phyloP scores from a whole-genome alignment of 2,888 invertebrate species.

The Seira ritae region DNA sequence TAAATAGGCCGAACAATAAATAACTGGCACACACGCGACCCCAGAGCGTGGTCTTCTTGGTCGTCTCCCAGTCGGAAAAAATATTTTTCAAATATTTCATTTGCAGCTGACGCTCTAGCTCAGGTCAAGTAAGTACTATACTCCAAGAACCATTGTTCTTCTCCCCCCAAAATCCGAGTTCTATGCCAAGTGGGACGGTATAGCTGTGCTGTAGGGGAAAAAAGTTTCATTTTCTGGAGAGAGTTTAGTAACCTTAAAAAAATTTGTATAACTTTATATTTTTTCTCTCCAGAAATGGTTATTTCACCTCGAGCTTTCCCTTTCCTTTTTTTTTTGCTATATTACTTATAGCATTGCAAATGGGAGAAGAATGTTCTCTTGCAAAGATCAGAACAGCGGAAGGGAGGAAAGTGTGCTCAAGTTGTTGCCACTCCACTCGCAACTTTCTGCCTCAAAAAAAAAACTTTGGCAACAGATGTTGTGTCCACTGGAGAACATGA shows the following conservation, averaged over 20 bases:
- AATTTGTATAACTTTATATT: neutral
- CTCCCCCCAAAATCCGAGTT: neutral
- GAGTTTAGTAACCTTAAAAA: neutral
- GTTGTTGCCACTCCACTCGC: no score
- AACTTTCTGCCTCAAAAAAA: no score
- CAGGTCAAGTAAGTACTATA: neutral
- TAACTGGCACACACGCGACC: neutral
- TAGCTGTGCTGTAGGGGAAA: neutral
- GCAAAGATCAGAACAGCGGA: no score
- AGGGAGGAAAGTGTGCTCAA: no score
- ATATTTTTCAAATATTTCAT: constrained; percentile 33
- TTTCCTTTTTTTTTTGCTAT: no score
- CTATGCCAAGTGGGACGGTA: neutral
- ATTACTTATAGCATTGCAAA: no score
- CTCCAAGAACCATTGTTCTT: neutral
- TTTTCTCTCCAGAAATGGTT: no score
- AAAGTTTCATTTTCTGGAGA: neutral
- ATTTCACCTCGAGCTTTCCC: no score
- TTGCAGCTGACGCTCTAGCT: constrained; percentile 36
- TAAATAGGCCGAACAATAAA: neutral
- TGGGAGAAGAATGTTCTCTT: no score
- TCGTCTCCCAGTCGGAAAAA: no score
- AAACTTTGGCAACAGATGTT: neutral
- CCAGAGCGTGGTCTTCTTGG: no score
- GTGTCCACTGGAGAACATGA: neutral